A percentile compares a stretch with the other conserved stretches of the same genome.
phyloP scores from a whole-genome alignment of 2,797 vertebrate genomes.

The Sylvia borin region DNA sequence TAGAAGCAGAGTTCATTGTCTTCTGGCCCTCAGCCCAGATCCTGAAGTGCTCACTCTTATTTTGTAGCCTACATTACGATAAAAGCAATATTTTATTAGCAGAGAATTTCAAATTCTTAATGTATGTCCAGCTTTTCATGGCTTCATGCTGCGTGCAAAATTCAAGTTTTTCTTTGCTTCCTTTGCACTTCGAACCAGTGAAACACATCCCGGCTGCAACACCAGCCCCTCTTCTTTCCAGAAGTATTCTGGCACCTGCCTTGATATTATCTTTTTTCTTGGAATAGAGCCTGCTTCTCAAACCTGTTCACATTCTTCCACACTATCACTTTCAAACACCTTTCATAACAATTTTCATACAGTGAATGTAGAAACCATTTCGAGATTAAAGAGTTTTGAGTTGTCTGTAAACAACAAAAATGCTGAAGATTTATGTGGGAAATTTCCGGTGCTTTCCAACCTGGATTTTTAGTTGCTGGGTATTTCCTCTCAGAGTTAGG shows the following conservation, averaged over 20 bases:
- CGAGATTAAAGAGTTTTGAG: background rate
- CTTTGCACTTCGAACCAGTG: background rate
- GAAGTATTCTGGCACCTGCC: background rate
- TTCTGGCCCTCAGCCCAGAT: slow-evolving; percentile 29
- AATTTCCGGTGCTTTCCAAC: slow-evolving; percentile 28
- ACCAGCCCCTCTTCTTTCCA: background rate
- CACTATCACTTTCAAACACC: background rate
- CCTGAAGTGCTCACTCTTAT: background rate
- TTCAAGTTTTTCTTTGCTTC: background rate
- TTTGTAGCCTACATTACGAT: background rate
- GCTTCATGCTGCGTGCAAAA: background rate
- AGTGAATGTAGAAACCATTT: background rate
- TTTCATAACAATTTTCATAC: background rate
- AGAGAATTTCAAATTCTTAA: background rate
- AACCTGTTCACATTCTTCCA: background rate
- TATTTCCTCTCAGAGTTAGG: background rate
- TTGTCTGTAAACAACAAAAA: background rate
- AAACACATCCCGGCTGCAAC: background rate
- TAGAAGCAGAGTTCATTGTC: background rate
- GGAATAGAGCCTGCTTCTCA: background rate
- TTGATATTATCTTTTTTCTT: background rate
- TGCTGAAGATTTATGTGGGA: background rate
- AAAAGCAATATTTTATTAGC: background rate
- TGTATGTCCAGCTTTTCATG: background rate
- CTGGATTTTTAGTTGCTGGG: background rate